A percentile compares a stretch with the other conserved stretches of the same genome.
Evolutionary conservation across 1,140 invertebrate species (phyloP).

Genomic region (Drosophila parabipectinata): DNA sequence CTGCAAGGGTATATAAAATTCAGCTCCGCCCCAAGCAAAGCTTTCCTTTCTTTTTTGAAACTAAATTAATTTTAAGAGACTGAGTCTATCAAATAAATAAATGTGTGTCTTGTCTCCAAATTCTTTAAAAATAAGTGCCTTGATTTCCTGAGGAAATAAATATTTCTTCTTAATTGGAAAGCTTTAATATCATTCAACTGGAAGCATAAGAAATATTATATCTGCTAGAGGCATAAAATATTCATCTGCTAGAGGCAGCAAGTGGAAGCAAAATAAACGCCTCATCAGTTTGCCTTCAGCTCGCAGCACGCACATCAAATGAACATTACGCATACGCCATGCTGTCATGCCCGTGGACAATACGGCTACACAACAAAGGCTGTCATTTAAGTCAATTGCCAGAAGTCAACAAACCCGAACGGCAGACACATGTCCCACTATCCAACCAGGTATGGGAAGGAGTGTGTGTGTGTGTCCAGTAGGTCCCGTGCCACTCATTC

Average conservation of each 20-base stretch:
- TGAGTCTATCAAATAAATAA: slow-evolving; percentile 1
- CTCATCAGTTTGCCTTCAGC: slow-evolving; percentile 51
- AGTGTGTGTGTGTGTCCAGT: slow-evolving; percentile 8
- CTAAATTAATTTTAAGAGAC: not conserved
- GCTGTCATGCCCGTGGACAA: slow-evolving; percentile 48
- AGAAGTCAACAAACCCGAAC: slow-evolving; percentile 72
- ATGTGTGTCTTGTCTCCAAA: not conserved
- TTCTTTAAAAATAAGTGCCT: not conserved
- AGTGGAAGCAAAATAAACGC: slow-evolving; percentile 47
- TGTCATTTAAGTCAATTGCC: slow-evolving; percentile 79
- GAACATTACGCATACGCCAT: slow-evolving; percentile 77
- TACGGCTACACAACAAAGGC: slow-evolving; percentile 65
- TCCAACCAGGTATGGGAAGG: not conserved
- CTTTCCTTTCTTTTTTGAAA: not conserved
- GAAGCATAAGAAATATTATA: slow-evolving; percentile 2
- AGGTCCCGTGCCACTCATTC: slow-evolving; percentile 53
- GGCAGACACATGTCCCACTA: slow-evolving; percentile 34
- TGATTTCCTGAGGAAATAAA: not conserved
- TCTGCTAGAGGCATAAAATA: slow-evolving; percentile 13
- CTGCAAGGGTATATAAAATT: too few species aligned
- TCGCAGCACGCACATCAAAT: slow-evolving; percentile 75
- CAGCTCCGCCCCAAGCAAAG: too few species aligned
- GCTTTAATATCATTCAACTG: too few species aligned
- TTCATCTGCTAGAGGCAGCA: not conserved
- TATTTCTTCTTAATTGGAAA: not conserved